Conservation (phyloP, 2,797 vertebrate genomes). For the Mormyrops attenuatus region DNA sequence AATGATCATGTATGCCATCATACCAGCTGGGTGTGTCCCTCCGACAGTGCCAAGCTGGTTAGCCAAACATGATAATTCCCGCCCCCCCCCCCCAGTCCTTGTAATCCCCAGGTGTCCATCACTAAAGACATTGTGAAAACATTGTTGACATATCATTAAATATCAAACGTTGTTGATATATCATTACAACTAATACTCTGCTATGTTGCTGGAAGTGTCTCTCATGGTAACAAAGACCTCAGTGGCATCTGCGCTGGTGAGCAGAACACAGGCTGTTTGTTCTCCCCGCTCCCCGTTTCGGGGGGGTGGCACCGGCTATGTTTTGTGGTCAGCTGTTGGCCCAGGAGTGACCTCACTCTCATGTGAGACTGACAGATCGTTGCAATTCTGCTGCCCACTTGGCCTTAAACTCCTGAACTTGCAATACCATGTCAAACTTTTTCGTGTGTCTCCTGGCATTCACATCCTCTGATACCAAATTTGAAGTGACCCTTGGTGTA, state of each 20-base stretch:
- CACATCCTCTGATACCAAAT: background rate
- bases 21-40: background rate
- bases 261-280: background rate
- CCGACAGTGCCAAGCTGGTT: background rate
- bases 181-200: constrained; percentile 1
- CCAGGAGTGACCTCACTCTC: constrained; percentile 50
- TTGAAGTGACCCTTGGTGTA: background rate
- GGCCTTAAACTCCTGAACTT: background rate
- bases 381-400: background rate
- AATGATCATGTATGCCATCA: background rate
- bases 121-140: background rate
- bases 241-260: constrained; percentile 40
- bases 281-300: background rate
- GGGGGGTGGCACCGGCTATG: constrained; percentile 14
- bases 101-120: background rate
- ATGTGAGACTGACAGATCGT: background rate
- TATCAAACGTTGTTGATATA: background rate
- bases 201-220: constrained; percentile 9
- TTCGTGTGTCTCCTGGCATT: background rate
- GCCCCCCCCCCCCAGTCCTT: background rate
- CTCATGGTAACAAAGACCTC: constrained; percentile 17
- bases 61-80: background rate
- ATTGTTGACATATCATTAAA: background rate
- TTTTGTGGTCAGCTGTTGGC: constrained; percentile 35
- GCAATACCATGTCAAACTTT: background rate